phyloP scores from a whole-genome alignment of 2,113 vertebrate species.

The Sapajus apella region DNA sequence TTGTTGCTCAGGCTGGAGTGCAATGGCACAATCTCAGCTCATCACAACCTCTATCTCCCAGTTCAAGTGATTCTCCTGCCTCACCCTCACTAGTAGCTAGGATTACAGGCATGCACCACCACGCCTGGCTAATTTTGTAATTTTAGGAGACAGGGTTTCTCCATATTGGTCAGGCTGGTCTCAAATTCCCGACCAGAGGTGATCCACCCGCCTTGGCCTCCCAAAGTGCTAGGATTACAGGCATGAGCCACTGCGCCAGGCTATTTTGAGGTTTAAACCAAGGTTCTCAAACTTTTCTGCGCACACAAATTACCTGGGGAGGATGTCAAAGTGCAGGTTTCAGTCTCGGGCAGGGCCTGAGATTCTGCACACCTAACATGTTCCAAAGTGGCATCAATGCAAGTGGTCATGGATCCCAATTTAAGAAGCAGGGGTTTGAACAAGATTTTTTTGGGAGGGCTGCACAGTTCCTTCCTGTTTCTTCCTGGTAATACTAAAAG shows the following conservation, averaged over 20 bases:
- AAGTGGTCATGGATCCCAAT: neutral
- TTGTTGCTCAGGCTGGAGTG: too few relatives aligned
- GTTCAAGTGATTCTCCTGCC: too few relatives aligned
- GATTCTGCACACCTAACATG: neutral
- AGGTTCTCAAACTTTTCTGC: neutral
- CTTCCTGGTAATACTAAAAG: neutral
- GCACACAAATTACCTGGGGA: neutral
- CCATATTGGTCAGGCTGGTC: too few relatives aligned
- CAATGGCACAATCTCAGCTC: too few relatives aligned
- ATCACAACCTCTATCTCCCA: too few relatives aligned
- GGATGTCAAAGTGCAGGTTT: neutral
- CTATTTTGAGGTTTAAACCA: neutral
- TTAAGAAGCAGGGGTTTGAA: neutral
- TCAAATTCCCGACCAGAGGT: too few relatives aligned
- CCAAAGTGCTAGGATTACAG: too few relatives aligned
- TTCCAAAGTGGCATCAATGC: neutral
- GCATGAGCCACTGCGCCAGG: neutral
- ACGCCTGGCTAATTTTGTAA: too few relatives aligned
- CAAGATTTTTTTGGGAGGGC: neutral
- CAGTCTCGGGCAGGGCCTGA: neutral
- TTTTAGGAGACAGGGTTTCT: too few relatives aligned
- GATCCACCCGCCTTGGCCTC: too few relatives aligned
- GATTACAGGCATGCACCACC: too few relatives aligned
- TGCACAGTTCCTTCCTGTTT: neutral
- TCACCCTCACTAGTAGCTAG: too few relatives aligned